A percentile compares a stretch with the other conserved stretches of the same genome.
Conservation (phyloP, 2,888 invertebrate species). For the Acrobeloides nanus region DNA sequence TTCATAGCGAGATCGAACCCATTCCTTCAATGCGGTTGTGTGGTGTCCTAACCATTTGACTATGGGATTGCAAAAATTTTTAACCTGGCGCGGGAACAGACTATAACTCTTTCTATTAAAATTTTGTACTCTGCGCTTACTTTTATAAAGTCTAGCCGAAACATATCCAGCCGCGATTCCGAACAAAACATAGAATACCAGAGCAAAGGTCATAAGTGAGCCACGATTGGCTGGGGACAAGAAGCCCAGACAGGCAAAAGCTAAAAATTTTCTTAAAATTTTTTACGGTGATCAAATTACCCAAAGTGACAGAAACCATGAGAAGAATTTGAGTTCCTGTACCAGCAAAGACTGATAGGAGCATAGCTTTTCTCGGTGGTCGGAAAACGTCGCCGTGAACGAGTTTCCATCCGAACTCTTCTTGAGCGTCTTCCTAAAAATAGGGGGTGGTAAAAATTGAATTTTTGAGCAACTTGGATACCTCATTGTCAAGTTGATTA, state of each 20-base stretch:
- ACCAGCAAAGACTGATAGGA: slow-evolving; percentile 88
- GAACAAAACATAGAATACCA: slow-evolving; percentile 90
- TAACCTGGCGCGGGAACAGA: no score
- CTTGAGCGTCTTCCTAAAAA: slow-evolving; percentile 68
- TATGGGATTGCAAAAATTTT: slow-evolving; percentile 3
- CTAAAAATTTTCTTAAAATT: no score
- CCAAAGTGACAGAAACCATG: slow-evolving; percentile 69
- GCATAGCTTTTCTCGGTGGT: slow-evolving; percentile 78
- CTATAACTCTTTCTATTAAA: no score
- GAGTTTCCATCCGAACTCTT: slow-evolving; percentile 68
- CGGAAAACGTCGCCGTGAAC: slow-evolving; percentile 64
- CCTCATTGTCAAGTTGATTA: slow-evolving; percentile 70
- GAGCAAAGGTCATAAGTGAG: slow-evolving; percentile 92
- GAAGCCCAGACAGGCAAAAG: slow-evolving; percentile 97
- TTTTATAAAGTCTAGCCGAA: slow-evolving; percentile 92
- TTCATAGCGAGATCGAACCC: no score
- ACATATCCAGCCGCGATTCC: slow-evolving; percentile 95
- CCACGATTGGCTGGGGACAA: slow-evolving; percentile 96
- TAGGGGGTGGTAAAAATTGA: neutral
- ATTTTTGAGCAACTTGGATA: slow-evolving; percentile 43
- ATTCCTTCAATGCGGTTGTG: no score
- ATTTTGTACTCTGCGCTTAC: slow-evolving; percentile 55
- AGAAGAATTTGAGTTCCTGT: slow-evolving; percentile 87
- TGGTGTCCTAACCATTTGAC: no score
- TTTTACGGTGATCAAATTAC: slow-evolving; percentile 55